Evolutionary conservation across 2,113 vertebrate species (phyloP).

Genomic region (Typhlomys cinereus): DNA sequence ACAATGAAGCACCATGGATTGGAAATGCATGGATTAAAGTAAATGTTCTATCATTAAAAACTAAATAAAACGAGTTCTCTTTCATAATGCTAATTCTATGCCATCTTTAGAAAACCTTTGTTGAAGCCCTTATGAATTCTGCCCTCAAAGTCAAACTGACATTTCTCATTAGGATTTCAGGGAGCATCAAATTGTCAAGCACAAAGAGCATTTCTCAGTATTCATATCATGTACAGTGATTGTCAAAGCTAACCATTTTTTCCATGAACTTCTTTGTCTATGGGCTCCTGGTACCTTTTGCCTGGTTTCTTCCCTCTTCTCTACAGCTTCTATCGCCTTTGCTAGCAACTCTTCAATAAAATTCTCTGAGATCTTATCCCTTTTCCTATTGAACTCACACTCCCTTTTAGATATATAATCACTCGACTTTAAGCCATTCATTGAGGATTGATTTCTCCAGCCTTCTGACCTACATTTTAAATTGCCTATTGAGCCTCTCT

Average conservation of each 20-base stretch:
- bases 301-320: not conserved
- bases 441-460: conserved; percentile 14
- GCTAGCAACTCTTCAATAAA: not conserved
- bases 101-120: not conserved
- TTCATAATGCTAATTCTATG: not conserved
- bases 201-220: not conserved
- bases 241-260: not conserved
- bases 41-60: conserved; percentile 6
- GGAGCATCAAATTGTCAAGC: not conserved
- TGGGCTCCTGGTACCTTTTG: not conserved
- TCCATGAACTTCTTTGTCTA: not conserved
- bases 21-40: conserved; percentile 34
- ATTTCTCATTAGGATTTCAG: not conserved
- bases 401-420: not conserved
- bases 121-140: not conserved
- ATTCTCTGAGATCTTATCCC: not conserved
- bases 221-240: not conserved
- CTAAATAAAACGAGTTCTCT: not conserved
- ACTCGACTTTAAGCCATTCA: conserved; percentile 37
- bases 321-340: not conserved
- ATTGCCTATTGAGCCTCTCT: not conserved
- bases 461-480: not conserved
- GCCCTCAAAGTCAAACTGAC: not conserved
- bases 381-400: not conserved
- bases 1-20: not conserved